A percentile compares a stretch with the other conserved stretches of the same genome.
These are phyloP conservation scores for Gulo gulo DNA, from an alignment of 2,113 vertebrate genomes.

Conservation along the genomic window DNA sequence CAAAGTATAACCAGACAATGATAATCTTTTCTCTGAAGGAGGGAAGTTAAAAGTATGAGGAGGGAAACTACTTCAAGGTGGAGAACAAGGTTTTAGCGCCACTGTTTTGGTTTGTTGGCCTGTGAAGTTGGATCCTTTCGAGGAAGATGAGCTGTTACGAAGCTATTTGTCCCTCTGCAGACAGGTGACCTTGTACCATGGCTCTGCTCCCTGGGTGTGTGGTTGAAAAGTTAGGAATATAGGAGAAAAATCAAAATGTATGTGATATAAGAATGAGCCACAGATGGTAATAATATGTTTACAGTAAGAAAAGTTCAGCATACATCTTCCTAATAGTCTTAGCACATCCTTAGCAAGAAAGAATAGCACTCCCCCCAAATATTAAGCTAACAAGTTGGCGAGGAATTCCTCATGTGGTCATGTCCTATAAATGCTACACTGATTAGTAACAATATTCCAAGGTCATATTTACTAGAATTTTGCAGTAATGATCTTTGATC, in stretches of 20 bases:
- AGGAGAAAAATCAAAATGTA: not conserved
- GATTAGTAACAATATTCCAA: constrained; percentile 69
- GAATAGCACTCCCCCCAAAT: not conserved
- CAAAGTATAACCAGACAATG: not conserved
- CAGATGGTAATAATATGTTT: not conserved
- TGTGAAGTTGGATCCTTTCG: not conserved
- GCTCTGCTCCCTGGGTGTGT: not conserved
- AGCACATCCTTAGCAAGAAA: not conserved
- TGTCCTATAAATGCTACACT: constrained; percentile 50
- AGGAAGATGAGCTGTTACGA: not conserved
- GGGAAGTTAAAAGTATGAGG: not conserved
- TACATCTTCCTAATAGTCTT: constrained; percentile 19
- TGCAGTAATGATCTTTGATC: constrained; percentile 57
- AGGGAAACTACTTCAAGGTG: not conserved
- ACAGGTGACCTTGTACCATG: not conserved
- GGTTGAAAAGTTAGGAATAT: not conserved
- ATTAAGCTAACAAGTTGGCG: constrained; percentile 57
- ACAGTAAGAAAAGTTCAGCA: not conserved
- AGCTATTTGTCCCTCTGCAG: not conserved
- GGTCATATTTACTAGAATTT: constrained; percentile 75
- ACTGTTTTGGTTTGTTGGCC: not conserved
- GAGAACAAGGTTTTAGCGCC: not conserved
- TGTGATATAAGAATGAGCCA: not conserved
- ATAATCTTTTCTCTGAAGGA: not conserved
- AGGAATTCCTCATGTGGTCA: constrained; percentile 47